Percentiles rank a stretch among this genome's conserved stretches.
Evolutionary conservation across 2,113 vertebrate species (phyloP).

Genomic region (Podiceps cristatus): DNA sequence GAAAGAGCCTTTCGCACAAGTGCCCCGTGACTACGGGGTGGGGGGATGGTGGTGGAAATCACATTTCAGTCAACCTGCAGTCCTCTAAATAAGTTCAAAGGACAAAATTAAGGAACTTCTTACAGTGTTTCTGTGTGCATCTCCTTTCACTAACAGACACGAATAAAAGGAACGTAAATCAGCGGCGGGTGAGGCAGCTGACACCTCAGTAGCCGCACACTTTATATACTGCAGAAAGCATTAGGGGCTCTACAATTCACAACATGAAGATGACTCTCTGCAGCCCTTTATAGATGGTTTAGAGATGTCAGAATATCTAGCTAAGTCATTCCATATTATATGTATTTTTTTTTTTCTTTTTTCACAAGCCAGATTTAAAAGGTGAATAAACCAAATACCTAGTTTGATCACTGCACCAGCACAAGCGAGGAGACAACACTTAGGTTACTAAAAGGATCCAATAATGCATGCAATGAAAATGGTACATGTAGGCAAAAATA

Average conservation of each 20-base stretch:
- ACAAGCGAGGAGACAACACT: neutral
- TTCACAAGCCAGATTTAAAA: neutral
- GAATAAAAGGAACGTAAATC: neutral
- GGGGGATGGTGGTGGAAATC: neutral
- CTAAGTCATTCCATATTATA: neutral
- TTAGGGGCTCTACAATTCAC: neutral
- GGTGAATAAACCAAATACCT: neutral
- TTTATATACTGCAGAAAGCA: neutral
- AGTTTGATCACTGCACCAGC: neutral
- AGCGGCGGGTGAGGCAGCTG: accelerated
- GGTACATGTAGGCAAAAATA: neutral
- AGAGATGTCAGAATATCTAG: neutral
- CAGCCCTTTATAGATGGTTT: neutral
- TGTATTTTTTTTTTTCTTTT: neutral
- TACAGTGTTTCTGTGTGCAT: accelerated
- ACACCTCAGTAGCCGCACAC: neutral
- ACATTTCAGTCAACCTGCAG: neutral
- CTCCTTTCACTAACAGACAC: neutral
- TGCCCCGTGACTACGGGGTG: too few relatives aligned
- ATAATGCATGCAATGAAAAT: neutral
- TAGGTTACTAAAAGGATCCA: neutral
- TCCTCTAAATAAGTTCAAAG: neutral
- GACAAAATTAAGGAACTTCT: neutral
- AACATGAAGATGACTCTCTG: too few relatives aligned
- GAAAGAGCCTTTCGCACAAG: neutral